A percentile compares a stretch with the other conserved stretches of the same genome.
Evolutionary conservation across 1,140 invertebrate genomes (phyloP).

Genomic region (Teleogryllus occipitalis): DNA sequence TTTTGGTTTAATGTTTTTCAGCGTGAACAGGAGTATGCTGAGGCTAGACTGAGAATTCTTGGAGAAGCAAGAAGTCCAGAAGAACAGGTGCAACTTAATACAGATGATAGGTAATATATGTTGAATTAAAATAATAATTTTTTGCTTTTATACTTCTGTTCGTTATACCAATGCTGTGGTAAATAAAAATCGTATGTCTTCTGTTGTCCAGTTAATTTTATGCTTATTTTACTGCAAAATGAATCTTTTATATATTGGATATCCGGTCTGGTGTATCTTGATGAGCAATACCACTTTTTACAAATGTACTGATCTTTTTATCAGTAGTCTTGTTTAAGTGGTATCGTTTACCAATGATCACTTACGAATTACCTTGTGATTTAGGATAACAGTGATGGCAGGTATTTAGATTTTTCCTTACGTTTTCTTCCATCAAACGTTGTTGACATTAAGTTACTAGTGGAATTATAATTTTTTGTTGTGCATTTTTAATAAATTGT

Average conservation of each 20-base stretch:
- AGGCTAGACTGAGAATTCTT: slow-evolving; percentile 71
- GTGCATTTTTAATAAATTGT: not conserved
- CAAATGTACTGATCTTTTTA: not conserved
- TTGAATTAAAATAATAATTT: slow-evolving; percentile 10
- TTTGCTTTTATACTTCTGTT: not conserved
- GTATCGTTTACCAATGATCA: no score
- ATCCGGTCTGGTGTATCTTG: not conserved
- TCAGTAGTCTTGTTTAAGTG: no score
- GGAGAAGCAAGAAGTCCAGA: slow-evolving; percentile 71
- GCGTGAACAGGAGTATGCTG: slow-evolving; percentile 79
- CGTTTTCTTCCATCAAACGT: no score
- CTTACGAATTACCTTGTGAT: no score
- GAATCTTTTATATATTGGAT: not conserved
- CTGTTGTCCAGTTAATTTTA: not conserved
- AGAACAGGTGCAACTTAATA: slow-evolving; percentile 36
- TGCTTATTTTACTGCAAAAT: no score
- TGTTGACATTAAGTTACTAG: no score
- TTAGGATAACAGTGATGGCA: no score
- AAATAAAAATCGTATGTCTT: slow-evolving; percentile 7
- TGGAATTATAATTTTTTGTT: no score
- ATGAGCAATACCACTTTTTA: not conserved
- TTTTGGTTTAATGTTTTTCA: slow-evolving; percentile 26
- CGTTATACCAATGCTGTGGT: not conserved
- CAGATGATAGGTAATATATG: slow-evolving; percentile 16
- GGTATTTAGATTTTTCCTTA: no score